These are phyloP conservation scores for Pollenia griseotomentosa DNA, from an alignment of 2,888 invertebrate genomes.

Conservation along the genomic window DNA sequence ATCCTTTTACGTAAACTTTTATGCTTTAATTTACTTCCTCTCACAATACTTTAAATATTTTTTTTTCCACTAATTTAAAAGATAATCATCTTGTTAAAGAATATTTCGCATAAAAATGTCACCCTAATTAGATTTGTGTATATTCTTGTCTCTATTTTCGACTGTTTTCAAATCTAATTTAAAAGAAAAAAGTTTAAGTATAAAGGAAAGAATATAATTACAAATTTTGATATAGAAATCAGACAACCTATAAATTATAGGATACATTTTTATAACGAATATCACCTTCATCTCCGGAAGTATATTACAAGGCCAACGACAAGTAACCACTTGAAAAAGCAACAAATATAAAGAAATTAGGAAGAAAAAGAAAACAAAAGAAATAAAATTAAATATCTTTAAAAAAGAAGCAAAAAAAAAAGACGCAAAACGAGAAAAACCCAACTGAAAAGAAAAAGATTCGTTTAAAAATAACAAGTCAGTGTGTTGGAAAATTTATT, in stretches of 20 bases:
- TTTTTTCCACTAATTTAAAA: background rate
- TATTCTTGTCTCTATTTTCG: background rate
- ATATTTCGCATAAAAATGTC: slow-evolving; percentile 14
- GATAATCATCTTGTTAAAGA: slow-evolving; percentile 30
- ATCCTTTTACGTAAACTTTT: no score
- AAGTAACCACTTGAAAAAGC: background rate
- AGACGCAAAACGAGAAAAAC: background rate
- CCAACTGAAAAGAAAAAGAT: slow-evolving; percentile 10
- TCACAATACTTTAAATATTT: background rate
- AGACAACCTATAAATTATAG: slow-evolving; percentile 11
- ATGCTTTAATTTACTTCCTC: background rate
- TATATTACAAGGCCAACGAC: slow-evolving; percentile 8
- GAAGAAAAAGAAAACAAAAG: slow-evolving; percentile 2
- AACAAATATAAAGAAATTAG: background rate
- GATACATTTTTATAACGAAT: slow-evolving; percentile 4
- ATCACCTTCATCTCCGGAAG: slow-evolving; percentile 27
- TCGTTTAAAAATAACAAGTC: slow-evolving; percentile 59
- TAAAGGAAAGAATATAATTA: slow-evolving; percentile 13
- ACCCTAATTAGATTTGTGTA: background rate
- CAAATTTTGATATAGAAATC: background rate
- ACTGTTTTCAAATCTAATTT: background rate
- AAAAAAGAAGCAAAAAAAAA: background rate
- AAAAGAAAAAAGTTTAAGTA: background rate
- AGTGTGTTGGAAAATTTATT: slow-evolving; percentile 83
- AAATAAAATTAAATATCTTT: slow-evolving; percentile 42